Conservation (phyloP, 2,797 vertebrate species). For the Ctenosaura bakeri region DNA sequence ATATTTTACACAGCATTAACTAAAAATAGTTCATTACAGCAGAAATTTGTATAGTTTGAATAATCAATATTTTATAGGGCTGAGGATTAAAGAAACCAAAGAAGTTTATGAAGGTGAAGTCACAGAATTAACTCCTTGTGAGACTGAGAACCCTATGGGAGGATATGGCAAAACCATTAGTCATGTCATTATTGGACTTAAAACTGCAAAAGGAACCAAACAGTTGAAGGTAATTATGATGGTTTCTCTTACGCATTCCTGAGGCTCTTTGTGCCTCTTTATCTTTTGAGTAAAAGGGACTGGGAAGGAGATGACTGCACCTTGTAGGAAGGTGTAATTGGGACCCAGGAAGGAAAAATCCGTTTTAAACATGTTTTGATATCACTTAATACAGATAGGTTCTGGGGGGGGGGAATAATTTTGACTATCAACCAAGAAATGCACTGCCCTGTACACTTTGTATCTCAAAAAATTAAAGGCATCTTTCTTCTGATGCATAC, state of each 20-base stretch:
- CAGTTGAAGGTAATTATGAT: conserved; percentile 90
- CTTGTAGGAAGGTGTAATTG: background rate
- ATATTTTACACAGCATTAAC: background rate
- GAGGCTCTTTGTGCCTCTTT: background rate
- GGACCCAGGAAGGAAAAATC: background rate
- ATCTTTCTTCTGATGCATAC: background rate
- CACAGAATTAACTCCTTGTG: conserved; percentile 96
- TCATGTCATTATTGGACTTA: conserved; percentile 97
- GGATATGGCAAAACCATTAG: conserved; percentile 99
- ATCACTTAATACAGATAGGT: conserved; percentile 20
- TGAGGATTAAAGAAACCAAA: conserved; percentile 99
- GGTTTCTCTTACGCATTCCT: conserved; percentile 6
- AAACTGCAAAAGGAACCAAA: conserved; percentile 98
- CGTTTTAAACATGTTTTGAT: background rate
- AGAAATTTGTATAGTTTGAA: background rate
- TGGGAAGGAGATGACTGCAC: background rate
- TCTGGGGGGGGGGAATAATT: conserved; percentile 27
- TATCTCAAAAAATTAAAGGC: background rate
- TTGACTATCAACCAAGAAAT: conserved; percentile 22
- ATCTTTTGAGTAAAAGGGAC: background rate
- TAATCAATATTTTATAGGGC: conserved; percentile 81
- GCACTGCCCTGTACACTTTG: background rate
- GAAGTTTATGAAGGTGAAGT: conserved; percentile 99
- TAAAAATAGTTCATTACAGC: background rate
- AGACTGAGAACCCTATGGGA: conserved; percentile 99